Evolutionary conservation across 2,888 invertebrate species (phyloP).

Genomic region (Megaustenia siamemsis): DNA sequence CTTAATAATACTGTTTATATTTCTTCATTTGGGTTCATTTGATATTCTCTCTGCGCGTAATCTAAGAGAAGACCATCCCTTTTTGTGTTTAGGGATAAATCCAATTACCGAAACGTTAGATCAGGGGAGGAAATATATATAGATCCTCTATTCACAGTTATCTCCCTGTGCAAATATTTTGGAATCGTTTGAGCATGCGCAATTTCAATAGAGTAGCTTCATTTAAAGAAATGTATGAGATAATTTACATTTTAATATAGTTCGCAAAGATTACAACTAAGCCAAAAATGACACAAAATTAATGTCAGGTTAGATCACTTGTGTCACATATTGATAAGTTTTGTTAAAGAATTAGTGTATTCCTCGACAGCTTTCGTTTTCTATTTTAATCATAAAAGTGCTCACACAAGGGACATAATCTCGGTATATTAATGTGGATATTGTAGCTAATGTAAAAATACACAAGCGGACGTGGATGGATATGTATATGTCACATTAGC

Average conservation of each 20-base stretch:
- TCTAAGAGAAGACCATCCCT: not conserved
- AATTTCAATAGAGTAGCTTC: not conserved
- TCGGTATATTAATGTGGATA: too few species aligned
- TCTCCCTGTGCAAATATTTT: conserved; percentile 5
- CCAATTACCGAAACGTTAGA: conserved; percentile 5
- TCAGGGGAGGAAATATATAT: not conserved
- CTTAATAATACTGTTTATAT: conserved; percentile 18
- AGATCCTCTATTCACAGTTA: not conserved
- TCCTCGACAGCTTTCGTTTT: too few species aligned
- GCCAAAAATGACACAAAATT: not conserved
- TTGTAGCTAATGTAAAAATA: too few species aligned
- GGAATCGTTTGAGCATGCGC: not conserved
- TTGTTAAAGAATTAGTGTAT: not conserved
- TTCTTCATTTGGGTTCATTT: conserved; percentile 3
- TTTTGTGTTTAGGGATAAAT: not conserved
- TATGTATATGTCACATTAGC: too few species aligned
- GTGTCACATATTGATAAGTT: not conserved
- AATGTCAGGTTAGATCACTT: not conserved
- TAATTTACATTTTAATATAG: conserved; percentile 1
- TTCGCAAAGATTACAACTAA: not conserved
- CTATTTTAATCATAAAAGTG: too few species aligned
- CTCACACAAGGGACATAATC: too few species aligned
- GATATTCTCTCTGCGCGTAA: conserved; percentile 4
- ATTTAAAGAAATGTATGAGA: not conserved
- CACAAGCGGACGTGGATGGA: too few species aligned